Conservation (phyloP, 64 coral and sea anemone genomes). For the Anthopleura sola region DNA sequence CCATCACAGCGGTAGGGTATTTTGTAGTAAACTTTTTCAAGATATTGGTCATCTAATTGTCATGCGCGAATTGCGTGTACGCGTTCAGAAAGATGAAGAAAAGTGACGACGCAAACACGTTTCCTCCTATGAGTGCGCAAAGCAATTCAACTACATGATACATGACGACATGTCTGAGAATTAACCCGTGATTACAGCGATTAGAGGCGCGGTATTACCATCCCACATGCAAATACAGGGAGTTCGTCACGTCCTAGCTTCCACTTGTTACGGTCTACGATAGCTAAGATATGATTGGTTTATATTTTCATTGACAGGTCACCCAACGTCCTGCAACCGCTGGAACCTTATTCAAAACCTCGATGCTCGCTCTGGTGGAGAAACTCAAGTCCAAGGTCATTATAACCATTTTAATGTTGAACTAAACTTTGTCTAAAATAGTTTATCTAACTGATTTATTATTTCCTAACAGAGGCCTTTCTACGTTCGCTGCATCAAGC, state of each 20-base stretch:
- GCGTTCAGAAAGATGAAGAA: no score
- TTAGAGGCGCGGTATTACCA: no score
- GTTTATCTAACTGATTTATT: background rate
- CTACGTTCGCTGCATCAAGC: conserved; percentile 97
- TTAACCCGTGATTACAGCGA: no score
- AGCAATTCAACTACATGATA: no score
- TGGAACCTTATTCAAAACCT: conserved; percentile 87
- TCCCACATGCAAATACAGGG: no score
- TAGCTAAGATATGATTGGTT: background rate
- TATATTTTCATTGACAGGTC: conserved; percentile 43
- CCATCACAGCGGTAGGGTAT: conserved; percentile 69
- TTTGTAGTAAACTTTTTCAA: background rate
- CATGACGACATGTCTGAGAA: no score
- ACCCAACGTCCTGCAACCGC: conserved; percentile 91
- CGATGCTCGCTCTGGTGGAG: conserved; percentile 91
- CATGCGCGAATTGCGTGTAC: no score
- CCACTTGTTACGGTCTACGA: no score
- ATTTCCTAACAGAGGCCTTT: conserved; percentile 77
- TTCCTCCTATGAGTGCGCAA: no score
- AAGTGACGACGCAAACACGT: no score
- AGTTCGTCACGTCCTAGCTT: no score
- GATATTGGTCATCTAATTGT: background rate
- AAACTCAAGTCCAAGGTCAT: conserved; percentile 79
- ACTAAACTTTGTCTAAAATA: no score
- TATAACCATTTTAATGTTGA: background rate